Conservation (phyloP, 2,797 vertebrate species). For the Atherinosoma microstoma region DNA sequence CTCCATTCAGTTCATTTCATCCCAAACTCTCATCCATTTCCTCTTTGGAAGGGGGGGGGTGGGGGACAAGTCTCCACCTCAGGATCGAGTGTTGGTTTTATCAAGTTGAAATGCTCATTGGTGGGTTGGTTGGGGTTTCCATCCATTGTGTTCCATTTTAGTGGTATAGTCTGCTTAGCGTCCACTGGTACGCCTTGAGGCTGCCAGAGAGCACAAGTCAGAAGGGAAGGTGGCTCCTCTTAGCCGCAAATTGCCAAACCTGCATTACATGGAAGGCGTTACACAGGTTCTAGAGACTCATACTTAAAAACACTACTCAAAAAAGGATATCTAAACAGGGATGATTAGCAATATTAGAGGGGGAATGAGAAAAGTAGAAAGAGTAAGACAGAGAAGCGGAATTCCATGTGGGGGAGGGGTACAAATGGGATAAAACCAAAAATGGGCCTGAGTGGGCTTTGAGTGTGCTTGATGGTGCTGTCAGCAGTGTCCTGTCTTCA, state of each 20-base stretch:
- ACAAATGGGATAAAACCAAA: constrained; percentile 53
- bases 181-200: constrained; percentile 70
- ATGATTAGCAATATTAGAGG: constrained; percentile 63
- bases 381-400: constrained; percentile 65
- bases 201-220: constrained; percentile 90
- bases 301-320: constrained; percentile 45
- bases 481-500: constrained; percentile 83
- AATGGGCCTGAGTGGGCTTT: constrained; percentile 77
- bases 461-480: constrained; percentile 81
- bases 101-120: constrained; percentile 65
- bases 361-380: constrained; percentile 54
- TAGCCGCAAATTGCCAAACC: constrained; percentile 94
- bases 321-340: constrained; percentile 67
- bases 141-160: constrained; percentile 65
- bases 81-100: constrained; percentile 67
- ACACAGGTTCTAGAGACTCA: constrained; percentile 87
- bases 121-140: constrained; percentile 52
- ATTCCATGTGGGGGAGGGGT: constrained; percentile 64
- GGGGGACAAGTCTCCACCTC: constrained; percentile 71
- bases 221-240: constrained; percentile 89
- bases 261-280: constrained; percentile 96
- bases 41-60: constrained; percentile 53
- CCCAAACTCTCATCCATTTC: constrained; percentile 72
- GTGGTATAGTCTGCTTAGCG: constrained; percentile 68
- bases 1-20: constrained; percentile 80